Evolutionary conservation across 2,113 vertebrate genomes (phyloP).

Genomic region (Cnemophilus loriae): DNA sequence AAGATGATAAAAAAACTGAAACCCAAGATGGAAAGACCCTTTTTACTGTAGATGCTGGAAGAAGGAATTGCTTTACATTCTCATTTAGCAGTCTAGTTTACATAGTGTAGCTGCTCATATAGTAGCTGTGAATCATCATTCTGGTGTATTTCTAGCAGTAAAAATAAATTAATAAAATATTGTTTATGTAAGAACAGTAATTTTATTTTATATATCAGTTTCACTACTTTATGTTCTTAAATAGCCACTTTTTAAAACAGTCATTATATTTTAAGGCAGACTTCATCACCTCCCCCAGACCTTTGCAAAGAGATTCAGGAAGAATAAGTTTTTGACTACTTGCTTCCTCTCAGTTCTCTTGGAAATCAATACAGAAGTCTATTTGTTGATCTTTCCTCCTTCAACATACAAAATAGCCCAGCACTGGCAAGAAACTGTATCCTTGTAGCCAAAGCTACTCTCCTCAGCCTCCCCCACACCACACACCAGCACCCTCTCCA

Average conservation of each 20-base stretch:
- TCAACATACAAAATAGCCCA: neutral
- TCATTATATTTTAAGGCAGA: neutral
- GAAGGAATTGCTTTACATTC: neutral
- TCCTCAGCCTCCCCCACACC: neutral
- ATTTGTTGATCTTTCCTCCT: neutral
- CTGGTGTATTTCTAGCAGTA: neutral
- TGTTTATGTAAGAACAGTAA: neutral
- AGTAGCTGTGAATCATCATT: neutral
- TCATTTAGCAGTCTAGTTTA: neutral
- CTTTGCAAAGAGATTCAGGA: neutral
- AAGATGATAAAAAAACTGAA: neutral
- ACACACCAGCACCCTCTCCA: too few species aligned
- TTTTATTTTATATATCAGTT: neutral
- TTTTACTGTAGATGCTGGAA: neutral
- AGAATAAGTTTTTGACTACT: neutral
- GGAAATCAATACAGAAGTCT: neutral
- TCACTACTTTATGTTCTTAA: neutral
- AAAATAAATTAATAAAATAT: neutral
- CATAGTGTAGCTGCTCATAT: neutral
- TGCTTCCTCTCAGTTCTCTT: neutral
- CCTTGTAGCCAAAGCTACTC: neutral
- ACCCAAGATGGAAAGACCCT: neutral
- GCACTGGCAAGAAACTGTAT: neutral
- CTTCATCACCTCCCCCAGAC: neutral
- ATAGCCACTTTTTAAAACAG: neutral